phyloP scores from a whole-genome alignment of 2,888 invertebrate genomes.

The Acheta domesticus region DNA sequence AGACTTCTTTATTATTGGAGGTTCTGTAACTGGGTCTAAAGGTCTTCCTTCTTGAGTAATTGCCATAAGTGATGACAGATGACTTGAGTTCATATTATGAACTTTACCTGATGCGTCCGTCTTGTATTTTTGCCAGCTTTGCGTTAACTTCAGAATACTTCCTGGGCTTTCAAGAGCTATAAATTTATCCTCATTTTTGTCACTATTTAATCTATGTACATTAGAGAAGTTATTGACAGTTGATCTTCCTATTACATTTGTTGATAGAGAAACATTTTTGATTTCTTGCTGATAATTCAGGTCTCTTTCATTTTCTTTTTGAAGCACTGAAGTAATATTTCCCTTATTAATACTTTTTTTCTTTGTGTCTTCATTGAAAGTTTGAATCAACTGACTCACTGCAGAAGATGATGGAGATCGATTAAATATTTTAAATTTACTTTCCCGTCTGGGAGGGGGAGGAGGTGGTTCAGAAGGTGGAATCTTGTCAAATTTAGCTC shows the following conservation, averaged over 20 bases:
- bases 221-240: too few relatives aligned
- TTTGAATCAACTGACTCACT: not conserved
- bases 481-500: not conserved
- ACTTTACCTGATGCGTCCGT: too few relatives aligned
- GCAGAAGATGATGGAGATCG: not conserved
- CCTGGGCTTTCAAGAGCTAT: not conserved
- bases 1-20: not conserved
- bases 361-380: too few relatives aligned
- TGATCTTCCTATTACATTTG: too few relatives aligned
- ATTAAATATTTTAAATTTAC: not conserved
- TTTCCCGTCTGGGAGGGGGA: not conserved
- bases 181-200: not conserved
- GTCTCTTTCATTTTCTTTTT: too few relatives aligned
- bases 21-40: not conserved
- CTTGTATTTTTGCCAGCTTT: not conserved
- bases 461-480: not conserved
- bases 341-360: too few relatives aligned
- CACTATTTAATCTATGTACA: too few relatives aligned
- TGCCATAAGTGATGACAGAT: not conserved
- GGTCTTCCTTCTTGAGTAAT: not conserved
- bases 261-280: too few relatives aligned
- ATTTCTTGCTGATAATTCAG: too few relatives aligned
- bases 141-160: not conserved
- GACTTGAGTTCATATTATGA: too few relatives aligned
- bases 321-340: too few relatives aligned